A percentile compares a stretch with the other conserved stretches of the same genome.
Evolutionary conservation across 2,797 vertebrate species (phyloP).

Genomic region (Periophthalmus magnuspinnatus): DNA sequence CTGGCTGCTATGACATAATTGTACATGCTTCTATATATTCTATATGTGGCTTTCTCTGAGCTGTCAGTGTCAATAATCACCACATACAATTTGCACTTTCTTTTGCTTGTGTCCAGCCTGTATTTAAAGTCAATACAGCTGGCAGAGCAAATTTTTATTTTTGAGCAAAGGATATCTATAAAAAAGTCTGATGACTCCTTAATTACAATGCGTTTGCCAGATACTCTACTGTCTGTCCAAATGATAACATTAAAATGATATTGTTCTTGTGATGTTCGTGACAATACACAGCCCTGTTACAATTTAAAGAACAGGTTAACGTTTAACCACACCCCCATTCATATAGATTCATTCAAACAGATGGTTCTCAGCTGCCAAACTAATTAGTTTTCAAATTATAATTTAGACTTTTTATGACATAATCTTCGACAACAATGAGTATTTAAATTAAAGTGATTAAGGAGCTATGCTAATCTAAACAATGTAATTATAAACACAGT

Average conservation of each 20-base stretch:
- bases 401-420: constrained; percentile 93
- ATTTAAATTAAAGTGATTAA: constrained; percentile 89
- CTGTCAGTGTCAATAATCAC: constrained; percentile 69
- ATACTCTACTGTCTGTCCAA: neutral
- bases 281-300: neutral
- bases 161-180: neutral
- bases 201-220: neutral
- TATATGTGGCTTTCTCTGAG: constrained; percentile 75
- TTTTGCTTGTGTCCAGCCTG: constrained; percentile 10
- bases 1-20: constrained; percentile 71
- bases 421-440: constrained; percentile 87
- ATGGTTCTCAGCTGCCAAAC: constrained; percentile 91
- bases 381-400: constrained; percentile 98
- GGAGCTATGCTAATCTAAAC: constrained; percentile 86
- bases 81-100: constrained; percentile 10
- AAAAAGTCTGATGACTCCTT: neutral
- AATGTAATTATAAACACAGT: constrained; percentile 70
- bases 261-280: neutral
- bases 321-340: neutral
- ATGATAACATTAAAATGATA: neutral
- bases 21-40: constrained; percentile 71
- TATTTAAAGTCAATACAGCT: constrained; percentile 35
- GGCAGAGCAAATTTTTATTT: constrained; percentile 15
- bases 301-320: neutral
- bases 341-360: constrained; percentile 75